Base-by-base conservation (phyloP, 1,140 invertebrate genomes). In the Lithobius niger region DNA sequence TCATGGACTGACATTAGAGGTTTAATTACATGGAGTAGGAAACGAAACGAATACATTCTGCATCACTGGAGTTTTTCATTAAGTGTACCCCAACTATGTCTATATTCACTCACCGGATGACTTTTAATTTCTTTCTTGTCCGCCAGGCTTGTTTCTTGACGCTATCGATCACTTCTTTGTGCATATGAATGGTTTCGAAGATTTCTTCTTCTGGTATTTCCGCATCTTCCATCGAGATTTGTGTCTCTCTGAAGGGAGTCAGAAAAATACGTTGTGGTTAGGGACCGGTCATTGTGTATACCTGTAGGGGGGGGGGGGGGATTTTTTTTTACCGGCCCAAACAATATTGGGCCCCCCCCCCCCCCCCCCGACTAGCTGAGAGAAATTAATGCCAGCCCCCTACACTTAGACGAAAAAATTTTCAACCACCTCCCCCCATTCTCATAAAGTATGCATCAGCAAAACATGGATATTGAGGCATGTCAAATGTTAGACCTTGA, bases 161-260 rank as follows among this genome's bases (percentile, higher is more conserved):
- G 25, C 83, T 87, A 52, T 82, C 81, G 40, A 96, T 75, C 0
- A 97, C 87, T 69, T 96, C 90, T 68, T 96, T 96, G 69, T 97
- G 91, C 21, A 94, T 70, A 59, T 85, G 81, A 45, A 97, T 83
- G 62, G 90, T 91, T 66, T 94, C 88, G 64, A 89, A 85, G 54
- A 96, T 86, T 69, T 88, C 82, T 60, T 92, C 87, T 65, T 92
- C 64, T 2, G 70, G 66, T 24, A 66, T 57, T 19, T 57, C 57
- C 42, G 51, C 15, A 22, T 67, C 63, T 16, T 64, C 61, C 0
- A 64, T 59, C 2, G 62, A 61, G 19, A 60, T 49, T 24, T 55
- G 54, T 6, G 59, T 62, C 26, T 62, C 63, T 16, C 57, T 62
- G 27, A 15, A 47, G 47, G 21, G 31, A 28, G 24, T 18, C 36